These are phyloP conservation scores for Crossocerus cetratus DNA, from an alignment of 2,888 invertebrate genomes.

Conservation along the genomic window DNA sequence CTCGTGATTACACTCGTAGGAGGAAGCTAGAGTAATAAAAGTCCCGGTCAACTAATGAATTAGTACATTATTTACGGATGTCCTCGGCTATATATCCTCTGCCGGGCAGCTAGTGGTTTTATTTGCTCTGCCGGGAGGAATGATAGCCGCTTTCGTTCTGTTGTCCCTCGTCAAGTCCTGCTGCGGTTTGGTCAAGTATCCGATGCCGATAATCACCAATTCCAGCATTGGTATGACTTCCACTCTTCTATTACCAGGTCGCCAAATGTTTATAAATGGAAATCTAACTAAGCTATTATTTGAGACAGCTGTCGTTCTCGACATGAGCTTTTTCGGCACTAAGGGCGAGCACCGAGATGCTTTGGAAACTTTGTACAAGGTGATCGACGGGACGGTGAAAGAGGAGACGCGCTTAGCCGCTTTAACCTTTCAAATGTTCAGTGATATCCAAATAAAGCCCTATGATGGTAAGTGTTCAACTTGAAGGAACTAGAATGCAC, in stretches of 20 bases:
- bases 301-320: conserved; percentile 83
- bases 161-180: conserved; percentile 46
- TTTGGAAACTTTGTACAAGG: conserved; percentile 80
- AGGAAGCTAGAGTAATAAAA: conserved; percentile 40
- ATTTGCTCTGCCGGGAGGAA: conserved; percentile 33
- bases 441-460: conserved; percentile 84
- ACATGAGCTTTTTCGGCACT: conserved; percentile 82
- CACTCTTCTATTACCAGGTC: not conserved
- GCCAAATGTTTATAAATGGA: not conserved
- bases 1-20: conserved; percentile 34
- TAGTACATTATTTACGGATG: conserved; percentile 61
- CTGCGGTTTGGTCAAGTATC: conserved; percentile 80
- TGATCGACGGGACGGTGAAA: conserved; percentile 82
- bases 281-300: conserved; percentile 35
- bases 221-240: conserved; percentile 82
- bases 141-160: conserved; percentile 52
- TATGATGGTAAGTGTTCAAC: conserved; percentile 80
- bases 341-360: conserved; percentile 79
- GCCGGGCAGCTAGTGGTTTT: conserved; percentile 7
- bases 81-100: conserved; percentile 47
- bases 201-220: conserved; percentile 85
- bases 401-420: conserved; percentile 84
- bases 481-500: not conserved
- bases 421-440: conserved; percentile 83
- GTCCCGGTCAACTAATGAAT: conserved; percentile 59